Conservation (phyloP, 35 echinoderm and acorn worm species). For the Chiridota heheva region DNA sequence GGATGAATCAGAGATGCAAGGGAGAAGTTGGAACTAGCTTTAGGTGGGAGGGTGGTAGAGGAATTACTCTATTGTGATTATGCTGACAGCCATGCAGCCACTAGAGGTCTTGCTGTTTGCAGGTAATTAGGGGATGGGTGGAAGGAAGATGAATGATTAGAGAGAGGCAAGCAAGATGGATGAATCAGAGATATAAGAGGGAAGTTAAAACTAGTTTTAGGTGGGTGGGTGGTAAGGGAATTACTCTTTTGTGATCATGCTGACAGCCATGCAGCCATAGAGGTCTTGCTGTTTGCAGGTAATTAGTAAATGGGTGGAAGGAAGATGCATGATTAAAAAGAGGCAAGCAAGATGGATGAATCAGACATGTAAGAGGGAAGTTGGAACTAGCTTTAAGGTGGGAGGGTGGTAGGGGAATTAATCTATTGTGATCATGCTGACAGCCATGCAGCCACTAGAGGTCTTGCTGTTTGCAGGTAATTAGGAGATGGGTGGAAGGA, state of each 20-base stretch:
- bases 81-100: slow-evolving; percentile 82
- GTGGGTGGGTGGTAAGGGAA: no score
- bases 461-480: slow-evolving; percentile 84
- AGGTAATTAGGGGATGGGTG: slow-evolving; percentile 27
- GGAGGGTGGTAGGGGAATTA: no score
- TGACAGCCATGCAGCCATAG: slow-evolving; percentile 93
- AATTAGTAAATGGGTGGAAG: neutral
- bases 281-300: slow-evolving; percentile 94
- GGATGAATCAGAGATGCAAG: no score
- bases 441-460: slow-evolving; percentile 68
- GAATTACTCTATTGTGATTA: slow-evolving; percentile 81
- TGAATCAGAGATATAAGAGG: no score
- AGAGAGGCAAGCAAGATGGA: no score
- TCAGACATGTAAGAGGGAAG: no score
- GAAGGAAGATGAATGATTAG: neutral
- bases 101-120: slow-evolving; percentile 79
- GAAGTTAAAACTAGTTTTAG: no score
- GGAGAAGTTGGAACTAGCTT: no score
- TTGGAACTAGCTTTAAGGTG: no score
- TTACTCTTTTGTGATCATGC: slow-evolving; percentile 94
- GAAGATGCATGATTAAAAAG: neutral
- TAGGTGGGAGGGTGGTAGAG: no score
- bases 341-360: no score
- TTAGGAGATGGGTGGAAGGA: neutral
- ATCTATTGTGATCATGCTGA: no score